Evolutionary conservation across 2,888 invertebrate species (phyloP), one percentile per base, ranked within the genome.

Genomic region (Autographa gamma): DNA sequence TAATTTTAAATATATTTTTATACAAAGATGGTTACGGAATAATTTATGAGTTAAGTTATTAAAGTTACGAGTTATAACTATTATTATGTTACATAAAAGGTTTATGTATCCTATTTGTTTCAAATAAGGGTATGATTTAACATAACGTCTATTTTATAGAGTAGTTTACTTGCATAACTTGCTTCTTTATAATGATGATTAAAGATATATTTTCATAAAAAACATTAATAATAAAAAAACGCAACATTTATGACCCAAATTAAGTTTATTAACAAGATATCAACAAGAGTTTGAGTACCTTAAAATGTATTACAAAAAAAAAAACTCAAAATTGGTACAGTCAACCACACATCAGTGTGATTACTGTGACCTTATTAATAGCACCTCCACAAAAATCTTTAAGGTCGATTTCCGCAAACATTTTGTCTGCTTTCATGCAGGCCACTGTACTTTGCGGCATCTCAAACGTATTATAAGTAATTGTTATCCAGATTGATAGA

Each of bases 401-500:
- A 54, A 19, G 19, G 19, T 56, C 14, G 14, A 56, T 25, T 25
- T 56, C 13, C 56, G 19, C 14, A 19, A 11, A 25, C 13, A 11
- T 0, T n/a, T 0, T n/a, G 7, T n/a, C n/a, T 5, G 7, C 5
- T 48, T 5, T 48, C n/a, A n/a, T 8, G 48, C 48, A n/a, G 16
- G 7, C 48, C 6, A n/a, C 16, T 34, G 34, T n/a, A 48, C n/a
- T 48, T 48, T 6, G 43, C 43, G 43, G 48, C 48, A n/a, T 48
- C 48, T 48, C n/a, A 48, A 48, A 48, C 16, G 48, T 48, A 16
- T n/a, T n/a, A 13, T 41, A 43, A 43, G 48, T 48, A 48, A 48
- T 80, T 48, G 61, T 76, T 73, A 71, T 63, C 48, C 65, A 43
- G 68, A 79, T 80, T 64, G 64, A 76, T 80, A 79, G 82, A 79